Evolutionary conservation across 2,113 vertebrate genomes (phyloP), one percentile per base, ranked within the genome.

Genomic region (Fukomys damarensis): DNA sequence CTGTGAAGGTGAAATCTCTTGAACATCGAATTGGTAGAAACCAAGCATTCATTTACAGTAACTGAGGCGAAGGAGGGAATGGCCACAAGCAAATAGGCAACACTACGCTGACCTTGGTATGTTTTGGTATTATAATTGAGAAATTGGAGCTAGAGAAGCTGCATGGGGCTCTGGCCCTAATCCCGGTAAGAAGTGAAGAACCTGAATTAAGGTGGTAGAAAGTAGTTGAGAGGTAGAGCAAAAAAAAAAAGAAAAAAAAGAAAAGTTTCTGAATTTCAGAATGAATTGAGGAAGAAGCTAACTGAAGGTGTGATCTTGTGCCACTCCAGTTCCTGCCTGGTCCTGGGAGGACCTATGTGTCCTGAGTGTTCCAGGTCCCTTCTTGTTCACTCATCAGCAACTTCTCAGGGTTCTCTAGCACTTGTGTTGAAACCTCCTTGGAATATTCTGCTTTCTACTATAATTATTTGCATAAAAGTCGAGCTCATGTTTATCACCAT

Each of bases 381-480:
- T 61, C 56, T 88, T 86, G 17, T 85, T 80, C 30, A 61, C 4
- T 12, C 11, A 24, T 52, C 30, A 32, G 7, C 77, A 32, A 41
- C n/a, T 70, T 82, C 85, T 83, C 32, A 24, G 38, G 41, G 65
- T 41, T 89, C 26, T 68, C n/a, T n/a, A 28, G 52, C 30, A 22
- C 58, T 86, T 35, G 11, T 5, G 10, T 66, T 88, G 87, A 93
- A 70, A 88, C 52, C 49, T 91, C 32, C 38, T 66, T 77, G 58
- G 38, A 91, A 66, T 58, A 12, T 85, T 89, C 54, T 88, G 20
- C 49, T 91, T 43, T 58, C 84, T 91, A 28, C 35, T 88, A 0
- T 61, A 54, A 58, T 87, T 89, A 70, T 79, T 91, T 81, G 58
- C 84, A 20, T 66, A 41, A 95, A 93, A 85, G 49, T 32, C 30